Evolutionary conservation across 2,888 invertebrate genomes (phyloP), one percentile per base, ranked within the genome.

Genomic region (Caradrina kadenii): DNA sequence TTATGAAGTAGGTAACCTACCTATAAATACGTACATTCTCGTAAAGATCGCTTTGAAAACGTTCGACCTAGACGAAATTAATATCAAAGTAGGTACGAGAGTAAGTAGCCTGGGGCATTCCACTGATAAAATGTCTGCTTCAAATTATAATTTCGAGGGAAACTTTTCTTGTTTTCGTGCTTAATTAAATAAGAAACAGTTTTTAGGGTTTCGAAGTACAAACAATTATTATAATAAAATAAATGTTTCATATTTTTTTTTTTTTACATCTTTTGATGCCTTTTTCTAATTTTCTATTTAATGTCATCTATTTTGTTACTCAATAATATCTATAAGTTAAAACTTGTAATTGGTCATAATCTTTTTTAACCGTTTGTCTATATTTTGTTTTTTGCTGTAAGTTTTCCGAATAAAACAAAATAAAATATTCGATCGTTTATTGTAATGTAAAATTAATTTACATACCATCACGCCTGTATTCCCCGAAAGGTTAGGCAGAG

Each of bases 151-250:
- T 83, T 79, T 71, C 61, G 63, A 67, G 53, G 52, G 59, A 58
- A 87, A 83, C 75, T 83, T 81, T 80, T 79, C 69, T 69, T 75
- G 71, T 85, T 81, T 83, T 80, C 66, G 56, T 80, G 66, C 62
- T 80, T 73, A 73, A 75, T 77, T 81, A 77, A 74, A 74, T 79
- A 70, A 63, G 56, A 75, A 70, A 63, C 66, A 73, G 59, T 74
- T 70, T 64, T 68, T 60, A 45, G 13, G 26, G 56, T 62, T 70
- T 55, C 2, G 2, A 54, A 50, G 22, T 42, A 71, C 53, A 66
- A 64, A 55, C n/a, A 59, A 63, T 60, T 35, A 50, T 45, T 35
- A 50, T 45, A 75, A 53, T 42, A 56, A 61, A 74, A 56, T 61
- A 10, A 73, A 39, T 60, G 22, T 58, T 61, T 58, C 1, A 42